Evolutionary conservation across 2,888 invertebrate species (phyloP).

Genomic region (Odontocerum albicorne): DNA sequence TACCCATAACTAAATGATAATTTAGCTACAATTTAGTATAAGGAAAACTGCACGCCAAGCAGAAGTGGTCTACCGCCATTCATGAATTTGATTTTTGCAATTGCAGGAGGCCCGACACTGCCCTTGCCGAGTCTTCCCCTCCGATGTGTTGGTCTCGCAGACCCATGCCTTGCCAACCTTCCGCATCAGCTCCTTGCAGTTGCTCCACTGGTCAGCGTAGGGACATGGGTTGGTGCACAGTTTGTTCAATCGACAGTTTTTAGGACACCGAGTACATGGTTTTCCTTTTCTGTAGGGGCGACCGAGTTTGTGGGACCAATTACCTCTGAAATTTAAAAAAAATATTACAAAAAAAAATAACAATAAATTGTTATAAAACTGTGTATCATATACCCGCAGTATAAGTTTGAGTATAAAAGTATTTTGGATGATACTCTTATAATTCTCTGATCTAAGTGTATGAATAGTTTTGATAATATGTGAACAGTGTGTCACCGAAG

Average conservation of each 20-base stretch:
- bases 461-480: too few species aligned
- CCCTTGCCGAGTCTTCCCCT: constrained; percentile 52
- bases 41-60: too few species aligned
- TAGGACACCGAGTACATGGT: constrained; percentile 67
- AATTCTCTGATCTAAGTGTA: too few species aligned
- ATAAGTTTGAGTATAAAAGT: too few species aligned
- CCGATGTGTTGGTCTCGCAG: constrained; percentile 55
- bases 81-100: constrained; percentile 61
- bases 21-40: too few species aligned
- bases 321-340: constrained; percentile 72
- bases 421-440: too few species aligned
- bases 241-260: constrained; percentile 61
- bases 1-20: too few species aligned
- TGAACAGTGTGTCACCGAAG: too few species aligned
- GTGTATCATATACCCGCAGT: too few species aligned
- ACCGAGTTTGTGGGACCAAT: constrained; percentile 61
- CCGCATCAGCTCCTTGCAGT: constrained; percentile 65
- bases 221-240: constrained; percentile 77
- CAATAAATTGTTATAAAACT: too few species aligned
- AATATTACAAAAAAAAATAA: too few species aligned
- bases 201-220: constrained; percentile 69
- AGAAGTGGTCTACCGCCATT: constrained; percentile 39
- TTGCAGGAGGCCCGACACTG: constrained; percentile 74
- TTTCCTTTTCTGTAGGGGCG: constrained; percentile 68
- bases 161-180: constrained; percentile 62